Base-by-base conservation (phyloP, 2,888 invertebrate species). In the Hemaris fuciformis region DNA sequence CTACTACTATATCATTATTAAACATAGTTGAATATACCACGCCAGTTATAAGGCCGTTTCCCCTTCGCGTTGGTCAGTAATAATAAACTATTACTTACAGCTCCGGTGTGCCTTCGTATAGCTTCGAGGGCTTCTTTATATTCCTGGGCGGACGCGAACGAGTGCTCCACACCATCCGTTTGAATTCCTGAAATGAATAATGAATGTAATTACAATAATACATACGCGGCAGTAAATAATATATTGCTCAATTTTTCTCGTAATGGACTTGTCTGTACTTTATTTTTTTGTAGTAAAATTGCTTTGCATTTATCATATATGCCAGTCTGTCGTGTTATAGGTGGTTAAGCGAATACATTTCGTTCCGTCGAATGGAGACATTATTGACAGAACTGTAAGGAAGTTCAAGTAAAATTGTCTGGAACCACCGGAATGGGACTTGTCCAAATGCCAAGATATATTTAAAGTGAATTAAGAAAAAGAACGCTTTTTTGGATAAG, bases 121-220 rank as follows among this genome's bases (percentile, higher is more conserved):
- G 89, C 88, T 64, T 90, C 88, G 20, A 91, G 81, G 48, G 89
- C 89, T 61, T 88, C 89, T 79, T 88, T 91, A 77, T 89, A 89
- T 72, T 91, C 91, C 66, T 88, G 88, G 62, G 89, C 89, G 25
- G 91, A 87, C 45, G 85, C 88, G 62, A 77, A 85, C 15, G 80
- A 80, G 62, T 83, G 88, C 64, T 88, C 91, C 20, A 84, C 77
- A 42, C 86, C 80, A 43, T 90, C 91, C 18, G 89, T 90, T 62
- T 84, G 84, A 57, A 81, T 75, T 81, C 77, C 92, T 92, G 79
- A 20, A 78, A 81, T 71, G 75, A 76, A 66, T 68, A 65, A 66
- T 42, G 22, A 25, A 18, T 23, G 38, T 25, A 41, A 48, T 34
- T 48, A 69, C 64, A 68, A 60, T 57, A 57, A 31, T 59, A 59